Evolutionary conservation across 2,888 invertebrate species (phyloP).

Genomic region (Cylindroiulus punctatus): DNA sequence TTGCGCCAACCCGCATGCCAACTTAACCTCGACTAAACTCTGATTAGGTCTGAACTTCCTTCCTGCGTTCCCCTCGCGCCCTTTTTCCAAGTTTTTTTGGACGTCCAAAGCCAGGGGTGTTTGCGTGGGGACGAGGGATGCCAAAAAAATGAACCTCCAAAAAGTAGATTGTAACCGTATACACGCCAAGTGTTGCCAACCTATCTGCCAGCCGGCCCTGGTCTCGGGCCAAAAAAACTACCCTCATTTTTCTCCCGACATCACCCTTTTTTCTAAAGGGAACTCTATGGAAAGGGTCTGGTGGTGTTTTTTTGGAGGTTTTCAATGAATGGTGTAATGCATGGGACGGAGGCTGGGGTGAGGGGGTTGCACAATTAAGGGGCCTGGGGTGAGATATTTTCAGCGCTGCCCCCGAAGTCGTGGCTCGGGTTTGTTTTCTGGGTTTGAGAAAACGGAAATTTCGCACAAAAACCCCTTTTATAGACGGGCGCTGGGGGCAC

Average conservation of each 20-base stretch:
- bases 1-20: constrained; percentile 2
- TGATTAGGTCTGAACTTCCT: constrained; percentile 11
- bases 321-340: constrained; percentile 7
- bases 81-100: not conserved
- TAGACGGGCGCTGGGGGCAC: not conserved
- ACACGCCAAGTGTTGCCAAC: not conserved
- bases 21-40: constrained; percentile 18
- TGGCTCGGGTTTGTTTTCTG: not conserved
- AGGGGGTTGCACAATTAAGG: not conserved
- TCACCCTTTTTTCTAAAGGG: constrained; percentile 5
- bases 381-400: not conserved
- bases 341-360: too few species aligned
- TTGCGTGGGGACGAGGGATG: not conserved
- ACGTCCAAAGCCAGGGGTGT: not conserved
- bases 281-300: constrained; percentile 3
- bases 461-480: constrained; percentile 10
- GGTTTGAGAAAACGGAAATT: constrained; percentile 18
- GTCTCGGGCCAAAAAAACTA: not conserved
- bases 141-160: not conserved
- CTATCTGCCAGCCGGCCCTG: constrained; percentile 18
- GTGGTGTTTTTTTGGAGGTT: not conserved
- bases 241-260: not conserved
- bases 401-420: not conserved
- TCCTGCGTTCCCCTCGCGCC: constrained; percentile 11
- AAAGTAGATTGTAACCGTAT: constrained; percentile 18